Percentiles rank a stretch among this genome's conserved stretches.
Conservation (phyloP, 2,113 vertebrate species). For the Oreochromis tanganicae region DNA sequence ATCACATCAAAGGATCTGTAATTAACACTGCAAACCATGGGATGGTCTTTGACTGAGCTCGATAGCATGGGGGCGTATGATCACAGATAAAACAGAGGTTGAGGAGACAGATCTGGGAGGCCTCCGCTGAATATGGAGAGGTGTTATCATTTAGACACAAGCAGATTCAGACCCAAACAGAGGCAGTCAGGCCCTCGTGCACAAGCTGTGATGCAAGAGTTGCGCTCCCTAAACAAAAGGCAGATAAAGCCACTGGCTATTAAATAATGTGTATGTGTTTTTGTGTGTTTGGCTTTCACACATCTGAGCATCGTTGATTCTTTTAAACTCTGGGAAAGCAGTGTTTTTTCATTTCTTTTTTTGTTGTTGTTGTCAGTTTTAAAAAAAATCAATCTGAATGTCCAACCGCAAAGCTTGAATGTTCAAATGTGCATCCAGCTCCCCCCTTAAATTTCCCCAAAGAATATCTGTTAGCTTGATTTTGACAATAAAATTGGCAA, state of each 20-base stretch:
- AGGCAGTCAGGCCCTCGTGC: background rate
- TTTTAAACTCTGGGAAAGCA: conserved; percentile 4
- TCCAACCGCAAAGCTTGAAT: background rate
- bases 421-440: conserved; percentile 13
- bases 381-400: conserved; percentile 6
- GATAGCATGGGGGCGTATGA: conserved; percentile 63
- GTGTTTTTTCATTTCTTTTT: background rate
- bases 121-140: conserved; percentile 51
- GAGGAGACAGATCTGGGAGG: conserved; percentile 59
- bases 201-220: conserved; percentile 31
- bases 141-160: conserved; percentile 44
- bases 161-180: conserved; percentile 10
- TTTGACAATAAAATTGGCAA: conserved; percentile 72
- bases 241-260: conserved; percentile 4
- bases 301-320: background rate
- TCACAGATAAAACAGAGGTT: conserved; percentile 69
- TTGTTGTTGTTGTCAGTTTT: background rate
- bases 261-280: background rate
- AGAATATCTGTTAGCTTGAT: conserved; percentile 67
- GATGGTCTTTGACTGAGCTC: conserved; percentile 71
- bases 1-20: conserved; percentile 97
- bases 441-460: conserved; percentile 53
- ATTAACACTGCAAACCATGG: conserved; percentile 88
- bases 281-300: background rate
- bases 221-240: conserved; percentile 36